Evolutionary conservation across 2,113 vertebrate species (phyloP).

Genomic region (Lophotis ruficrista): DNA sequence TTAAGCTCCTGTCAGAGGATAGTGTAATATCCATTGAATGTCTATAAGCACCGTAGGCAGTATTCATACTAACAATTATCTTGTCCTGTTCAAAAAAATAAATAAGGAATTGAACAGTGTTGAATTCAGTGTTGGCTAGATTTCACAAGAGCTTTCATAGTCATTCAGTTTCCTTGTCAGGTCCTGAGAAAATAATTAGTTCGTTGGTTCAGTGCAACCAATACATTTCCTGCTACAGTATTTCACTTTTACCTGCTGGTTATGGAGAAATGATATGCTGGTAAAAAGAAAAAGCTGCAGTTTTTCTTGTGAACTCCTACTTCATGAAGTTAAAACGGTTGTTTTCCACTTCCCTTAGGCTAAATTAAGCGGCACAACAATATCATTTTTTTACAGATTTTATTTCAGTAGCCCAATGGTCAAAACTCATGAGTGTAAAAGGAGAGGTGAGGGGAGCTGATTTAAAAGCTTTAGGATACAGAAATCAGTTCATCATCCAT

Average conservation of each 20-base stretch:
- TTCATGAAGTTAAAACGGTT: not conserved
- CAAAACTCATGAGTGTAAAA: not conserved
- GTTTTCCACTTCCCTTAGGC: not conserved
- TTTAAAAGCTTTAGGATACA: not conserved
- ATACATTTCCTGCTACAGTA: slow-evolving; percentile 33
- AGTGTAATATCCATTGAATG: not conserved
- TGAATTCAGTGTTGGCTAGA: not conserved
- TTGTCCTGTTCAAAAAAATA: slow-evolving; percentile 40
- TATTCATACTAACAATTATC: slow-evolving; percentile 3
- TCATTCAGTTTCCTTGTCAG: slow-evolving; percentile 46
- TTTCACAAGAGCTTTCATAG: slow-evolving; percentile 41
- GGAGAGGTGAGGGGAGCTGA: not conserved
- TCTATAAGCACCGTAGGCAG: not conserved
- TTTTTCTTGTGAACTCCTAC: not conserved
- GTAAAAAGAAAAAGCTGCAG: not conserved
- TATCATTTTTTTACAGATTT: not conserved
- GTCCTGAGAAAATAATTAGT: slow-evolving; percentile 52
- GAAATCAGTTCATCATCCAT: not conserved
- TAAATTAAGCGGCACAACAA: not conserved
- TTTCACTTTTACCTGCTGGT: slow-evolving; percentile 17
- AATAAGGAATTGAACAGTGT: not conserved
- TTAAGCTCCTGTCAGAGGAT: not conserved
- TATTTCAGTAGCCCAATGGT: not conserved
- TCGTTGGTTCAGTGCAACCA: slow-evolving; percentile 39
- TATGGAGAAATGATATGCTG: not conserved